Conservation (phyloP, 2,113 vertebrate species). For the Psittacara wagleri region DNA sequence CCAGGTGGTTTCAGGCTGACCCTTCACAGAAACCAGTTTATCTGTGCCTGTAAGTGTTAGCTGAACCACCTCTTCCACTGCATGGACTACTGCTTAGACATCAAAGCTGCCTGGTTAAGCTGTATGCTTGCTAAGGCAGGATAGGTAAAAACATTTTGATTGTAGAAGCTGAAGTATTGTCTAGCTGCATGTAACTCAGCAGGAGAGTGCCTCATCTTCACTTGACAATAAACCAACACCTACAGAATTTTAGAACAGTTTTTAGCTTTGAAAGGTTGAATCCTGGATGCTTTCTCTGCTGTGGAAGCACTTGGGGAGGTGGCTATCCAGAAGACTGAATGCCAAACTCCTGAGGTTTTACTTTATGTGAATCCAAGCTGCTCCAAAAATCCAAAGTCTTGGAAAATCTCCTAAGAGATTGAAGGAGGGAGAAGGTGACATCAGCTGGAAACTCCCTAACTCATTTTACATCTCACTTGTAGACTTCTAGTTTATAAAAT, state of each 20-base stretch:
- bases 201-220: neutral
- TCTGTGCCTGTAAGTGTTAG: neutral
- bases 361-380: neutral
- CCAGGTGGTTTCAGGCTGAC: neutral
- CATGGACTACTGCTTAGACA: neutral
- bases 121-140: neutral
- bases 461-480: neutral
- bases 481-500: neutral
- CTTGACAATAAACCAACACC: neutral
- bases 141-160: neutral
- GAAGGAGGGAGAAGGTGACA: neutral
- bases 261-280: neutral
- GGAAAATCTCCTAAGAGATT: neutral
- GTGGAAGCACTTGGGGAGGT: accelerated
- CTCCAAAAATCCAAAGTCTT: neutral
- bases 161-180: neutral
- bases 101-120: neutral
- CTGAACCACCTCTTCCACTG: neutral
- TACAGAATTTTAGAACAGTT: neutral
- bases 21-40: neutral
- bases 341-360: neutral
- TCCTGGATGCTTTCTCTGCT: neutral
- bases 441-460: neutral
- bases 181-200: neutral
- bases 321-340: neutral